Conservation (phyloP, 2,888 invertebrate species). For the Protodeltote pygarga region DNA sequence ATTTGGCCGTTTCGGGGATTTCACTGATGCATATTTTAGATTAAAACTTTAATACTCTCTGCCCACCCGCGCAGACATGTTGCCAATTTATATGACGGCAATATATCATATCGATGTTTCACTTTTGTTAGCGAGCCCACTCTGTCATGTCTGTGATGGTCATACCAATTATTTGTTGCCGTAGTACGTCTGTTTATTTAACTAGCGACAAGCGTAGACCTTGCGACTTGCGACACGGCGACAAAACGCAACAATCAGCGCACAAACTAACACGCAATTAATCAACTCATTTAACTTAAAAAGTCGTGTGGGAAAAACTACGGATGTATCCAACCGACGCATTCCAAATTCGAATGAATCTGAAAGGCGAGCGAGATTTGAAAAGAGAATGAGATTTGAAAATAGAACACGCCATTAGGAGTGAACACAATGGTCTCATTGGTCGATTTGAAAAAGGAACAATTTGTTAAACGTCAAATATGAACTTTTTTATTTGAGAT, state of each 20-base stretch:
- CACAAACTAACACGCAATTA: constrained; percentile 77
- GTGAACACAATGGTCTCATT: constrained; percentile 86
- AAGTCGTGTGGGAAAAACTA: constrained; percentile 84
- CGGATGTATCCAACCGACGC: constrained; percentile 75
- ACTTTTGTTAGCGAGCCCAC: constrained; percentile 55
- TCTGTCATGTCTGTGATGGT: constrained; percentile 55
- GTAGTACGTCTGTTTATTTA: constrained; percentile 34
- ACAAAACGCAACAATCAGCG: constrained; percentile 39
- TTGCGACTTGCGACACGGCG: constrained; percentile 27
- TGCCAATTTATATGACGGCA: constrained; percentile 62
- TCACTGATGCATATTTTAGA: constrained; percentile 82
- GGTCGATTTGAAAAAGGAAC: constrained; percentile 87
- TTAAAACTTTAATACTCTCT: constrained; percentile 76
- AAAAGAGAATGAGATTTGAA: constrained; percentile 87
- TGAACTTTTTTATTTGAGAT: constrained; percentile 84
- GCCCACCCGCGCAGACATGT: constrained; percentile 52
- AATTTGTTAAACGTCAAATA: constrained; percentile 87
- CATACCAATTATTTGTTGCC: constrained; percentile 54
- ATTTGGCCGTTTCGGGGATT: constrained; percentile 83
- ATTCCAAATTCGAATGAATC: constrained; percentile 86
- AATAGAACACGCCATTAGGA: constrained; percentile 87
- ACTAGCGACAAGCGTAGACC: constrained; percentile 18
- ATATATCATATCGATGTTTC: constrained; percentile 63
- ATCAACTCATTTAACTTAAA: constrained; percentile 84
- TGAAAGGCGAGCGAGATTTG: constrained; percentile 84